Percentiles rank a stretch among this genome's conserved stretches.
Evolutionary conservation across 1,140 invertebrate genomes (phyloP).

Genomic region (Drosophila melanica): DNA sequence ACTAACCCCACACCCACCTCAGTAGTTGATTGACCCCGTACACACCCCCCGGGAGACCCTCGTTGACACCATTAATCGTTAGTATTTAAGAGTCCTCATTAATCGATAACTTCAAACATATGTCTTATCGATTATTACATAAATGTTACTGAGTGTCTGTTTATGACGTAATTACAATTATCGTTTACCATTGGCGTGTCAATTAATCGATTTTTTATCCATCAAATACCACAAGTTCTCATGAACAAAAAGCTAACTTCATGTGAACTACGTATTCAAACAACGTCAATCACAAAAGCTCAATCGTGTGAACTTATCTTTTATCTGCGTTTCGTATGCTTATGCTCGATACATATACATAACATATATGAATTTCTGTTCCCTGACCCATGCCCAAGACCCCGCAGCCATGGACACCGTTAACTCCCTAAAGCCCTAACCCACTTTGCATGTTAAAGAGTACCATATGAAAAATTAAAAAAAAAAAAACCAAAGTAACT

Average conservation of each 20-base stretch:
- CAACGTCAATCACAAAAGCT: background rate
- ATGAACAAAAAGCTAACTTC: background rate
- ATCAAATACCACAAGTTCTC: background rate
- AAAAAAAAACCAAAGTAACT: background rate
- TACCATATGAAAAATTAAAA: background rate
- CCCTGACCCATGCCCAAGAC: background rate
- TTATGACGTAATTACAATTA: background rate
- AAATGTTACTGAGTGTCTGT: background rate
- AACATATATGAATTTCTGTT: background rate
- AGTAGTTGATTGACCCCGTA: background rate
- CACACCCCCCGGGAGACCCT: background rate
- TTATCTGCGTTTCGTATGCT: background rate
- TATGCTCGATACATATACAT: background rate
- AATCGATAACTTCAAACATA: background rate
- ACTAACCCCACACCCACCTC: background rate
- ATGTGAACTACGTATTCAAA: background rate
- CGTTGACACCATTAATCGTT: slow-evolving; percentile 13
- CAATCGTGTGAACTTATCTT: slow-evolving; percentile 8
- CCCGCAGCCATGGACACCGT: background rate
- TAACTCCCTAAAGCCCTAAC: background rate
- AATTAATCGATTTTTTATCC: background rate
- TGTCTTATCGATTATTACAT: background rate
- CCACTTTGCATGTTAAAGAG: slow-evolving; percentile 9
- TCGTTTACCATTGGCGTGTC: too few relatives aligned
- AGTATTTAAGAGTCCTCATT: slow-evolving; percentile 7